Percentiles rank a stretch among this genome's conserved stretches.
These are phyloP conservation scores for Crotalus viridis DNA, from an alignment of 2,113 vertebrate genomes.

Conservation along the genomic window DNA sequence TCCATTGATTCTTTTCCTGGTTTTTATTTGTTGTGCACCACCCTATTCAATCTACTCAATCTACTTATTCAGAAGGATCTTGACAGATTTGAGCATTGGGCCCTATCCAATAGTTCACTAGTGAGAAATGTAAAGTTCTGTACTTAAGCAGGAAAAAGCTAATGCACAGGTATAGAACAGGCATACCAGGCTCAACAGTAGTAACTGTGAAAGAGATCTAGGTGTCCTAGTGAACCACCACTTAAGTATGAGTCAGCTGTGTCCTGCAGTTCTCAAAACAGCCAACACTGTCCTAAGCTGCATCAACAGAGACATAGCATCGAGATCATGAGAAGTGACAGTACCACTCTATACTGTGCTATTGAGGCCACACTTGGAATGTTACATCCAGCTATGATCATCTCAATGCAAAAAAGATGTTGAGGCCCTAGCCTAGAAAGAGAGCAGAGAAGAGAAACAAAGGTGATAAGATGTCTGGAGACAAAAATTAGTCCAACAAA, in stretches of 20 bases:
- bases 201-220: background rate
- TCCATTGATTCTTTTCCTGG: background rate
- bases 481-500: background rate
- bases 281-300: background rate
- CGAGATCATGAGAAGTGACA: background rate
- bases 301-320: background rate
- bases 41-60: background rate
- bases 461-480: background rate
- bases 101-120: background rate
- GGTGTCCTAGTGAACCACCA: background rate
- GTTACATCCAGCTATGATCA: background rate
- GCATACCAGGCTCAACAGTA: background rate
- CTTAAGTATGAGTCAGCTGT: background rate
- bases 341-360: background rate
- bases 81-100: background rate
- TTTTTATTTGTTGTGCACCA: background rate
- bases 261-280: background rate
- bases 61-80: background rate
- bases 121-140: background rate
- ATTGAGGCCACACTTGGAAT: background rate
- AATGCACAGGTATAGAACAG: background rate
- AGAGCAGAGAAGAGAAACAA: background rate
- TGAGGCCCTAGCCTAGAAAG: background rate
- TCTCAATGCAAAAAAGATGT: background rate
- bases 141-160: background rate